Percentiles rank a stretch among this genome's conserved stretches.
These are phyloP conservation scores for Craniophora ligustri DNA, from an alignment of 2,888 invertebrate species.

Conservation along the genomic window DNA sequence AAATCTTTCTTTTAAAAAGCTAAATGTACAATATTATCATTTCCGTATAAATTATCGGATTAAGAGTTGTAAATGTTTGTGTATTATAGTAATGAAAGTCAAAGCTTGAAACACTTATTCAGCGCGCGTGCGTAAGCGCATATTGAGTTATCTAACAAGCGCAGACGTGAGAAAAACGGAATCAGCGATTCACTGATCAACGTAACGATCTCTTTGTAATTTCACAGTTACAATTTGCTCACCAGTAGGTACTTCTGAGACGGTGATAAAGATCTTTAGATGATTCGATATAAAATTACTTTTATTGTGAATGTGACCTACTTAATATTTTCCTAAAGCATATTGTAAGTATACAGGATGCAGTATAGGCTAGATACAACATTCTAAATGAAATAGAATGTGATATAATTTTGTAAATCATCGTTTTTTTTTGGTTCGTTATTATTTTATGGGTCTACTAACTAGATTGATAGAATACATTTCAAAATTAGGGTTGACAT, in stretches of 20 bases:
- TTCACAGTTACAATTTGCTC: conserved; percentile 53
- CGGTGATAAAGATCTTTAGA: conserved; percentile 37
- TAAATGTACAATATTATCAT: too few species aligned
- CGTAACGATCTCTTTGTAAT: conserved; percentile 58
- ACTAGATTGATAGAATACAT: too few species aligned
- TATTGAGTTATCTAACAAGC: conserved; percentile 60
- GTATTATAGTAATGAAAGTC: background rate
- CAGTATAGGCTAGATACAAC: too few species aligned
- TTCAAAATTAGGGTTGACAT: too few species aligned
- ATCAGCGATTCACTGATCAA: conserved; percentile 57
- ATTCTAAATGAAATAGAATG: too few species aligned
- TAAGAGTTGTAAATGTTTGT: too few species aligned
- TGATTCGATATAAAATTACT: conserved; percentile 22
- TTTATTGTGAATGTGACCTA: background rate
- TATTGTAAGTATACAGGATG: too few species aligned
- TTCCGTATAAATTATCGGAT: too few species aligned
- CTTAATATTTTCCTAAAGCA: background rate
- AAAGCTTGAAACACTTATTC: conserved; percentile 13
- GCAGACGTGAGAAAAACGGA: conserved; percentile 66
- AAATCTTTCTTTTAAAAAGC: too few species aligned
- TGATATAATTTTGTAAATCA: too few species aligned
- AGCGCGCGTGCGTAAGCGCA: conserved; percentile 38
- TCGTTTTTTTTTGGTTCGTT: too few species aligned
- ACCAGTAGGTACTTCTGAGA: conserved; percentile 48
- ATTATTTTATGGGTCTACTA: too few species aligned